phyloP scores from a whole-genome alignment of 2,113 vertebrate genomes.

The Benitochromis conjunctus region DNA sequence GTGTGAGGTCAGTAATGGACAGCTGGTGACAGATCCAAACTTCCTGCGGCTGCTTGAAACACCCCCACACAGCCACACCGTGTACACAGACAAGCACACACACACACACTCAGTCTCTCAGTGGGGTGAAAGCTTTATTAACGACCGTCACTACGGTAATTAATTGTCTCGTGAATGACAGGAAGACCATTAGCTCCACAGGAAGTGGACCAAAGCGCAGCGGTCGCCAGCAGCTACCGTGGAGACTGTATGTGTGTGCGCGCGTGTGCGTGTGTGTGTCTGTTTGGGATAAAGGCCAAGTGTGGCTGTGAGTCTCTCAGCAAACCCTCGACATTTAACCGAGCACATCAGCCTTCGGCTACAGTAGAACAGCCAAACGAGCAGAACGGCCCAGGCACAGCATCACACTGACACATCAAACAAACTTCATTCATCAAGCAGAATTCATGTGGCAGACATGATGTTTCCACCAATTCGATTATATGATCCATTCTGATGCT shows the following conservation, averaged over 20 bases:
- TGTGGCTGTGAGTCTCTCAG: background rate
- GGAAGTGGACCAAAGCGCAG: conserved; percentile 45
- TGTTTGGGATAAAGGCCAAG: background rate
- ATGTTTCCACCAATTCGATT: background rate
- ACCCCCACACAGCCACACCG: background rate
- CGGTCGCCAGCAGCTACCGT: background rate
- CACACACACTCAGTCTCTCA: background rate
- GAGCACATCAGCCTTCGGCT: background rate
- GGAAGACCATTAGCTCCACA: conserved; percentile 52
- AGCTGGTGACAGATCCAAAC: conserved; percentile 32
- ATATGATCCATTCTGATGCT: background rate
- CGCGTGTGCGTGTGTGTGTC: background rate
- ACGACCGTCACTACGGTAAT: conserved; percentile 40
- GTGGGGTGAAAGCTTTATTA: conserved; percentile 51
- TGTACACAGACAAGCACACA: background rate
- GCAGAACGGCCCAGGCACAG: background rate
- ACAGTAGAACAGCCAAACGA: background rate
- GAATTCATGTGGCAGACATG: background rate
- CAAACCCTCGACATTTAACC: background rate
- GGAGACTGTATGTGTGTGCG: background rate
- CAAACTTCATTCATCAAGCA: background rate
- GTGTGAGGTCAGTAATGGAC: conserved; percentile 16
- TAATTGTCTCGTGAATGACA: conserved; percentile 53
- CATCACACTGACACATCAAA: accelerated
- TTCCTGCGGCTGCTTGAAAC: conserved; percentile 1